Evolutionary conservation across 2,113 vertebrate species (phyloP).

Genomic region (Bothrops jararaca): DNA sequence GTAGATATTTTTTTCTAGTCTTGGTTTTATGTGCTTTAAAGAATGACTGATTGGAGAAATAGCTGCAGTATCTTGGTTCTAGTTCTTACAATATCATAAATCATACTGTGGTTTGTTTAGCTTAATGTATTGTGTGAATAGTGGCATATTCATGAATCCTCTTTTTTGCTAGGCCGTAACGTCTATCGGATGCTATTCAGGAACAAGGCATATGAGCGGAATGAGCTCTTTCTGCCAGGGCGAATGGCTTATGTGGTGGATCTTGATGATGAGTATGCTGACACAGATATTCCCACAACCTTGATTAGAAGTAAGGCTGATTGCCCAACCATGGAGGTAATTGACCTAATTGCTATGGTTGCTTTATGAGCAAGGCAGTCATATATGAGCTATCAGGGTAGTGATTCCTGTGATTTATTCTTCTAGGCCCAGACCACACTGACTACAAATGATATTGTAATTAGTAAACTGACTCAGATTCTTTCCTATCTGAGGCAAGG

Average conservation of each 20-base stretch:
- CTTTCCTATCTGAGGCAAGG: slow-evolving; percentile 95
- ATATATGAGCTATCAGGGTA: background rate
- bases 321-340: slow-evolving; percentile 98
- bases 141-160: background rate
- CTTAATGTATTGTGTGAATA: background rate
- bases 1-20: background rate
- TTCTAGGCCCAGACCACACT: slow-evolving; percentile 93
- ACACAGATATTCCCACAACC: slow-evolving; percentile 95
- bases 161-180: slow-evolving; percentile 78
- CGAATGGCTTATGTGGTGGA: slow-evolving; percentile 98
- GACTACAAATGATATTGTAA: slow-evolving; percentile 98
- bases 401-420: background rate
- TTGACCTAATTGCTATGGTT: background rate
- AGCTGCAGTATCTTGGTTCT: background rate
- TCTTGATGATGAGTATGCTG: slow-evolving; percentile 93
- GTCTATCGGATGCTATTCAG: slow-evolving; percentile 93
- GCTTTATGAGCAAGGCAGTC: no score
- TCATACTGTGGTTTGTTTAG: background rate
- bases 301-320: slow-evolving; percentile 98
- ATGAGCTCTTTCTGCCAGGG: slow-evolving; percentile 94
- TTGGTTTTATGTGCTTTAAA: background rate
- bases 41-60: background rate
- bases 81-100: background rate
- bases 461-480: slow-evolving; percentile 97
- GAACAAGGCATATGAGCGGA: slow-evolving; percentile 82